phyloP scores from a whole-genome alignment of 2,888 invertebrate genomes.

The Agrilus mali region DNA sequence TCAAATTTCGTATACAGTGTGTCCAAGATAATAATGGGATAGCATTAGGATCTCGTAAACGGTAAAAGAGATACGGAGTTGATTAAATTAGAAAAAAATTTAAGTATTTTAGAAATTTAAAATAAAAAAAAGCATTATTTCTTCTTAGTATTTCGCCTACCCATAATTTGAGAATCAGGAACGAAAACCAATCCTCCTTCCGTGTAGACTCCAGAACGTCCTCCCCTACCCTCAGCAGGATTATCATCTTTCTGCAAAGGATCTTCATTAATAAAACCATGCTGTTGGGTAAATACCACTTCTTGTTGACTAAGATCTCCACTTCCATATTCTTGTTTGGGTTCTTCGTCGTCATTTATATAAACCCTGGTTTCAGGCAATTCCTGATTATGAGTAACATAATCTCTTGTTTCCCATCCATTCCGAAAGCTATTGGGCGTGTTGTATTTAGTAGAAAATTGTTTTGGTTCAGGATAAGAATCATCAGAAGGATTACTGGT shows the following conservation, averaged over 20 bases:
- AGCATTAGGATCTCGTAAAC: too few relatives aligned
- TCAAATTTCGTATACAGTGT: neutral
- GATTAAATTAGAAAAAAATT: too few relatives aligned
- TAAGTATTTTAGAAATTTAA: too few relatives aligned
- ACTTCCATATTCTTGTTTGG: conserved; percentile 24
- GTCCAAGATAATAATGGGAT: neutral
- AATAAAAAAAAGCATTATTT: conserved; percentile 1
- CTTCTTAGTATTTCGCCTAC: conserved; percentile 7
- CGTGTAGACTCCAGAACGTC: conserved; percentile 38
- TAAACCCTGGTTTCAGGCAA: conserved; percentile 44
- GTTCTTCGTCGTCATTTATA: conserved; percentile 32
- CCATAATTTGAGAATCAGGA: conserved; percentile 24
- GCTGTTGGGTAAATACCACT: conserved; percentile 24
- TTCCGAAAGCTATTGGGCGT: conserved; percentile 35
- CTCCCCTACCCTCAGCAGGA: conserved; percentile 5
- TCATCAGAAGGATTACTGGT: conserved; percentile 6
- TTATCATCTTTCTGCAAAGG: conserved; percentile 12
- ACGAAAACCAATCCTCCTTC: conserved; percentile 49
- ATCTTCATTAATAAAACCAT: conserved; percentile 10
- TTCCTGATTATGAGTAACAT: conserved; percentile 18
- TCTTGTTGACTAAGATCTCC: conserved; percentile 18
- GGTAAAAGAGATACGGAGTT: too few relatives aligned
- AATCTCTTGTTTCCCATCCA: conserved; percentile 32
- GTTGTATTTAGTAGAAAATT: conserved; percentile 34
- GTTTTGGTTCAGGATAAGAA: conserved; percentile 11